Evolutionary conservation across 2,888 invertebrate species (phyloP).

Genomic region (Drosophila meridionalis): DNA sequence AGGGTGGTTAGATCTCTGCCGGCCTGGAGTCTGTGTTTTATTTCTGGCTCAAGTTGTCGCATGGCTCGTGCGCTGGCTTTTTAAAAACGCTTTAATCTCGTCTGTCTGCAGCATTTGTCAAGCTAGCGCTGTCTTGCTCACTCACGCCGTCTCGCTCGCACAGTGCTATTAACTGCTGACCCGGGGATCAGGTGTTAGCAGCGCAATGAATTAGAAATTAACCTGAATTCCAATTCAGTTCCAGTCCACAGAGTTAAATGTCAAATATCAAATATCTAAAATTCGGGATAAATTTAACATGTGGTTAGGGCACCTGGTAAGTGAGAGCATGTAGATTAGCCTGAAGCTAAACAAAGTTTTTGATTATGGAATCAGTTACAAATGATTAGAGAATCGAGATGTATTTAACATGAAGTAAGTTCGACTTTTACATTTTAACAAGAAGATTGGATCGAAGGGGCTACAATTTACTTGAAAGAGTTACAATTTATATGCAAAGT

Average conservation of each 20-base stretch:
- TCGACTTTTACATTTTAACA: too few relatives aligned
- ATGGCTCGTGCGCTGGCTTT: conserved; percentile 42
- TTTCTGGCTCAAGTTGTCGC: conserved; percentile 52
- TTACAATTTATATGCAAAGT: too few relatives aligned
- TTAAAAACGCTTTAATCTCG: conserved; percentile 55
- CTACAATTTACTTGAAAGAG: too few relatives aligned
- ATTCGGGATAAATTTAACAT: too few relatives aligned
- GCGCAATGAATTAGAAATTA: conserved; percentile 1
- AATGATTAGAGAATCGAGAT: neutral
- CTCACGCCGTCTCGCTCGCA: neutral
- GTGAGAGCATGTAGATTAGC: too few relatives aligned
- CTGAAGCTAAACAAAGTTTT: too few relatives aligned
- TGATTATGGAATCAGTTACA: neutral
- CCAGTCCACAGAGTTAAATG: neutral
- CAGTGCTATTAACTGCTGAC: neutral
- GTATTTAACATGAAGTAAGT: neutral
- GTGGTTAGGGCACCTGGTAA: neutral
- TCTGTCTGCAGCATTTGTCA: conserved; percentile 48
- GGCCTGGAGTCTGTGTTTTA: conserved; percentile 10
- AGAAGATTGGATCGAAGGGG: too few relatives aligned
- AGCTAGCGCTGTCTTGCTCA: conserved; percentile 2
- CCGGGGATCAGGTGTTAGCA: neutral
- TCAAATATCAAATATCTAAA: neutral
- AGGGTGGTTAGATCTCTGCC: neutral
- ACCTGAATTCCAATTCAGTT: neutral